Evolutionary conservation across 2,888 invertebrate genomes (phyloP).

Genomic region (Sesia bembeciformis): DNA sequence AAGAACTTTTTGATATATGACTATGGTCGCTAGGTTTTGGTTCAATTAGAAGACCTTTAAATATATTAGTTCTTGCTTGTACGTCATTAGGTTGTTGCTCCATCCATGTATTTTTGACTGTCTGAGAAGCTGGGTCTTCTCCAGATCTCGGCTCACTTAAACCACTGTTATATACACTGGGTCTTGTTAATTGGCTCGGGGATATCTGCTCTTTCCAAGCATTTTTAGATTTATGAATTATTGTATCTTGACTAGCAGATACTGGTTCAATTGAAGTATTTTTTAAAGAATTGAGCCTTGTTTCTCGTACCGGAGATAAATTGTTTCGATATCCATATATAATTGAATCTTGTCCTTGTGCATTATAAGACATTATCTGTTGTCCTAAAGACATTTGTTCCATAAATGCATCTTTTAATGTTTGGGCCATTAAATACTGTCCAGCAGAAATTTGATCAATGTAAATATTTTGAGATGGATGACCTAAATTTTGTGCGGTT

Average conservation of each 20-base stretch:
- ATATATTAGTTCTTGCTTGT: background rate
- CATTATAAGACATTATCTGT: no score
- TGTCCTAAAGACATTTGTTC: no score
- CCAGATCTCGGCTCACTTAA: background rate
- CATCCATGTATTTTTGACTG: no score
- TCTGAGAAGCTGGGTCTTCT: no score
- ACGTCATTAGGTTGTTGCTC: no score
- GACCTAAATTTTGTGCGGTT: background rate
- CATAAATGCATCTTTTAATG: no score
- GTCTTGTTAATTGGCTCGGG: background rate
- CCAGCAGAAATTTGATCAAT: background rate
- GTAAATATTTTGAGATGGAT: background rate
- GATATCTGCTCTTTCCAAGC: background rate
- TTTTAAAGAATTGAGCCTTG: background rate
- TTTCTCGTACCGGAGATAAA: background rate
- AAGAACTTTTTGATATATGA: background rate
- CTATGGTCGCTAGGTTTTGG: background rate
- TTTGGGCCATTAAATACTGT: background rate
- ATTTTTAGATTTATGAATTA: background rate
- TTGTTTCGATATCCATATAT: no score
- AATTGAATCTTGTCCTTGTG: no score
- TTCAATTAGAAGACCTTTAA: background rate
- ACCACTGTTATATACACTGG: background rate
- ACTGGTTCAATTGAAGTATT: background rate
- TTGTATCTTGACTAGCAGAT: background rate